Evolutionary conservation across 2,113 vertebrate species (phyloP).

Genomic region (Chelonoidis abingdonii): DNA sequence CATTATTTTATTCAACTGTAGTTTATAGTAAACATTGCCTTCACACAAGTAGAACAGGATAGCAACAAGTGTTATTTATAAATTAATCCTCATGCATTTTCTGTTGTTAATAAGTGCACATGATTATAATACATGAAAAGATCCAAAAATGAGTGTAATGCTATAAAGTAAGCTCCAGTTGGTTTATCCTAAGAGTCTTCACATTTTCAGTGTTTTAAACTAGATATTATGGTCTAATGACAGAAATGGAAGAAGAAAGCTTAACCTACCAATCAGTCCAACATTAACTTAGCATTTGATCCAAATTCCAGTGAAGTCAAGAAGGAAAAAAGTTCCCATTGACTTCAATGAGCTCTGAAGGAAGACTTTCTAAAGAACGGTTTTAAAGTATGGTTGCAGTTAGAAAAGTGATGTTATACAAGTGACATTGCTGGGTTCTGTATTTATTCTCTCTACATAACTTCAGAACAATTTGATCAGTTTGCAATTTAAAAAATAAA

Average conservation of each 20-base stretch:
- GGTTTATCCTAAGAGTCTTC: background rate
- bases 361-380: background rate
- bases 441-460: background rate
- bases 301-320: background rate
- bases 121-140: background rate
- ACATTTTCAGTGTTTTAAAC: conserved; percentile 2
- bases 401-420: background rate
- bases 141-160: conserved; percentile 18
- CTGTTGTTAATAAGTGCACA: conserved; percentile 13
- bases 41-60: background rate
- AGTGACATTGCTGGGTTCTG: background rate
- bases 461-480: background rate
- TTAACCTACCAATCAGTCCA: conserved; percentile 9
- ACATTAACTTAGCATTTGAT: background rate
- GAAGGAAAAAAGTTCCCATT: background rate
- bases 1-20: background rate
- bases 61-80: conserved; percentile 14
- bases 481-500: background rate
- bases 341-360: background rate
- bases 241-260: conserved; percentile 37
- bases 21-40: background rate
- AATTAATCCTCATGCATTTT: conserved; percentile 5
- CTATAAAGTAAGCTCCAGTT: rapidly evolving
- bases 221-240: background rate
- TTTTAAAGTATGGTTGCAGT: background rate